phyloP scores from a whole-genome alignment of 30 jellyfish, hydroid and myxozoan species.

The Turritopsis rubra region DNA sequence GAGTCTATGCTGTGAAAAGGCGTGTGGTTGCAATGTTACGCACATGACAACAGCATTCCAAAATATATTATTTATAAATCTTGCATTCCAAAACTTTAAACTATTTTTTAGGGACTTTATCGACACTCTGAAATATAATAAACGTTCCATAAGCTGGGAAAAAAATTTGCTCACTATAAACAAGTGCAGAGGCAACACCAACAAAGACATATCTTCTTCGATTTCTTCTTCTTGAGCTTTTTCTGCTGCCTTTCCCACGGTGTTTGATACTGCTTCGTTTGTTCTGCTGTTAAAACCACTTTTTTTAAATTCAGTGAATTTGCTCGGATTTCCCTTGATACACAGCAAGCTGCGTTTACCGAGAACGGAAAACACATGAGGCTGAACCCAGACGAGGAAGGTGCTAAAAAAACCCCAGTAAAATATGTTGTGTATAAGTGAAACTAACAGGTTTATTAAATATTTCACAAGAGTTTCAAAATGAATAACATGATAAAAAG shows the following conservation, averaged over 20 bases:
- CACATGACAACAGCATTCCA: too few species aligned
- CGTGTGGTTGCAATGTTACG: too few species aligned
- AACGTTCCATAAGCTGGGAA: not conserved
- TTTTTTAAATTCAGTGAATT: not conserved
- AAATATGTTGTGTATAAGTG: too few species aligned
- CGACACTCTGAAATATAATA: too few species aligned
- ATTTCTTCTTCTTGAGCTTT: not conserved
- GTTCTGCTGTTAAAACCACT: conserved; percentile 16
- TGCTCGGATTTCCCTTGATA: not conserved
- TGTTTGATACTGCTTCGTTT: not conserved
- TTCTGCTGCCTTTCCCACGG: conserved; percentile 31
- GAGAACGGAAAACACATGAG: conserved; percentile 28
- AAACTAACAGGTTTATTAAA: too few species aligned
- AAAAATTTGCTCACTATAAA: not conserved
- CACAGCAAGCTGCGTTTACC: conserved; percentile 21
- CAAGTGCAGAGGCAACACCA: conserved; percentile 34
- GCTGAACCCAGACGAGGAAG: not conserved
- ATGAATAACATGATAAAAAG: too few species aligned
- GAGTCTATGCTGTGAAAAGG: too few species aligned
- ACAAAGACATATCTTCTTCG: conserved; percentile 15
- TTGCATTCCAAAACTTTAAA: too few species aligned
- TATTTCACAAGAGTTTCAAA: too few species aligned
- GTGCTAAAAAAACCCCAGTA: not conserved
- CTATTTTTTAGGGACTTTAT: too few species aligned
- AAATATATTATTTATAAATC: too few species aligned